Percentiles rank a stretch among this genome's conserved stretches.
Conservation (phyloP, 2,888 invertebrate species). For the Drosophila mercatorum region DNA sequence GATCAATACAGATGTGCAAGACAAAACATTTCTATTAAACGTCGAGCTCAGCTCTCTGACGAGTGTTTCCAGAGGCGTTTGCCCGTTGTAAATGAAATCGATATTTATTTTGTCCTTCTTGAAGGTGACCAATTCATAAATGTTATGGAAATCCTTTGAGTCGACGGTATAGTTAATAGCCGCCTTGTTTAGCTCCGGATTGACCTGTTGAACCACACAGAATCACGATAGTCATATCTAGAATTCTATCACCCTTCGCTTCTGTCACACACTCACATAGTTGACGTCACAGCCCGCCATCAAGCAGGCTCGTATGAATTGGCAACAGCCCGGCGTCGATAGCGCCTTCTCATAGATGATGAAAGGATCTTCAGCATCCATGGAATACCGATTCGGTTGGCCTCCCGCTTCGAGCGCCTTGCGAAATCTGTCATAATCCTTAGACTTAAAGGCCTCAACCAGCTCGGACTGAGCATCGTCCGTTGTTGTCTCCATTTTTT, state of each 20-base stretch:
- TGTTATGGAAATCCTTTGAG: slow-evolving; percentile 61
- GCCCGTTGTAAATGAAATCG: slow-evolving; percentile 62
- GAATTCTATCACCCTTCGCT: neutral
- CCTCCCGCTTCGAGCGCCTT: slow-evolving; percentile 5
- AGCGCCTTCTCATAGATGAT: slow-evolving; percentile 23
- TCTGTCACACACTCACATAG: slow-evolving; percentile 24
- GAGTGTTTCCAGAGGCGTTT: slow-evolving; percentile 77
- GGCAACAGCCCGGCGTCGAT: neutral
- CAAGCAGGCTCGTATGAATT: slow-evolving; percentile 15
- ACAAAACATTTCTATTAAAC: slow-evolving; percentile 55
- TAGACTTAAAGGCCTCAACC: neutral
- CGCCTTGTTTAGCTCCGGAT: slow-evolving; percentile 68
- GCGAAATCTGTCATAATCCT: neutral
- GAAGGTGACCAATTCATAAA: slow-evolving; percentile 52
- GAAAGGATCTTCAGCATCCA: neutral
- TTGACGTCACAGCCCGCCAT: slow-evolving; percentile 20
- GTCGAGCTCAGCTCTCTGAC: slow-evolving; percentile 67
- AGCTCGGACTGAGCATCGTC: neutral
- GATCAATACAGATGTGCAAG: slow-evolving; percentile 72
- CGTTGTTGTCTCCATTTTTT: neutral
- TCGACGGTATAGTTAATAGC: slow-evolving; percentile 80
- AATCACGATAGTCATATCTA: neutral
- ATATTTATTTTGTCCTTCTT: slow-evolving; percentile 36
- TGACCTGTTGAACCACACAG: slow-evolving; percentile 57
- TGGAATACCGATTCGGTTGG: neutral